Base-by-base conservation (phyloP, 2,888 invertebrate genomes). In the Drosophila nigricruria region DNA sequence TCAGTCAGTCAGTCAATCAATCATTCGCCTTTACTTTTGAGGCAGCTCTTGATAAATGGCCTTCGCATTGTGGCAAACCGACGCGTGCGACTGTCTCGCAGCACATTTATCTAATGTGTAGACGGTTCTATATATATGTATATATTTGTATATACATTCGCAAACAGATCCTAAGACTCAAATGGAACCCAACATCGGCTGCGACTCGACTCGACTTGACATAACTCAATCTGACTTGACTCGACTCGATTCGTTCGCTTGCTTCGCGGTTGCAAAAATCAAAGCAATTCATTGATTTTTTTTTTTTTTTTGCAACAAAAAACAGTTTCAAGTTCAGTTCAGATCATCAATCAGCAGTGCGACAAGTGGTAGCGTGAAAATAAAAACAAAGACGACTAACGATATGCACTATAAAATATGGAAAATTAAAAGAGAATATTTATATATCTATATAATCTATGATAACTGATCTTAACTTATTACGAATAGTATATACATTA, bases 241-340 rank as follows among this genome's bases (percentile, higher is more conserved):
- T 61, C 38, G 27, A 65, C 67, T 69, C 57, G 62, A 32, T 12
- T 32, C 30, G 30, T 49, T 47, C 71, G 73, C 61, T 62, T 77
- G 60, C 42, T 43, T 71, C 47, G 30, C 23, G n/a, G 34, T 49
- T 53, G 58, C 16, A 52, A 71, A 75, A 75, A 72, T 77, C 64
- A 65, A 73, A 77, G 70, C 63, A 60, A 34, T 56, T 74, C 63
- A 77, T 77, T 77, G 71, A 69, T 67, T 75, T 61, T 50, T 25
- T 5, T 38, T 38, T 38, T 45, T 45, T 45, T 27, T 45, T 49
- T 49, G 49, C 42, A 71, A 63, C 49, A 76, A 53, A 53, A 53
- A 36, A 72, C 74, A 72, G 65, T 73, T 75, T 85, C 84, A 84
- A 85, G 84, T 82, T 84, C 88, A 87, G 79, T 88, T 80, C n/a